Evolutionary conservation across 2,797 vertebrate species (phyloP).

Genomic region (Takifugu ocellatus): DNA sequence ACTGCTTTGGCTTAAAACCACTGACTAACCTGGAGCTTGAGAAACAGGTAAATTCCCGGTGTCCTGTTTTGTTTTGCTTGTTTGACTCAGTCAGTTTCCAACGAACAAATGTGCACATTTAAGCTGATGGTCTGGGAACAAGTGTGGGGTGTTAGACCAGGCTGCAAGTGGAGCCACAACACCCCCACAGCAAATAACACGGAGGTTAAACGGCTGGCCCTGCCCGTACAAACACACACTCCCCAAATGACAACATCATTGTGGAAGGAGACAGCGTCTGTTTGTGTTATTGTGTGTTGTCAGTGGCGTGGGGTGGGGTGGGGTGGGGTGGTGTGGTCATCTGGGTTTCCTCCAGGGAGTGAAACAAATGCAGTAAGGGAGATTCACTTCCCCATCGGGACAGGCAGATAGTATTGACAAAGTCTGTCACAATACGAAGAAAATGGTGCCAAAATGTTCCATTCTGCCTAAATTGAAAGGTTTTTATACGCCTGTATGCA

Average conservation of each 20-base stretch:
- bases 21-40: too few species aligned
- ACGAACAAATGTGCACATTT: conserved; percentile 22
- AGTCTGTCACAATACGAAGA: conserved; percentile 49
- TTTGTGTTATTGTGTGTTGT: conserved; percentile 20
- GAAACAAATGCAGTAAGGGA: conserved; percentile 56
- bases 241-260: conserved; percentile 55
- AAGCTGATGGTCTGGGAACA: conserved; percentile 44
- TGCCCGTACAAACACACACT: conserved; percentile 47
- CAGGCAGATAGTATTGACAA: conserved; percentile 68
- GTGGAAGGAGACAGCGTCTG: conserved; percentile 35
- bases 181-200: conserved; percentile 55
- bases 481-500: not conserved
- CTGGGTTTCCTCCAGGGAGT: conserved; percentile 55
- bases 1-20: too few species aligned
- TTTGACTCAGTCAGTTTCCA: too few species aligned
- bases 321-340: conserved; percentile 26
- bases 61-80: too few species aligned
- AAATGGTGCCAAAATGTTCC: conserved; percentile 23
- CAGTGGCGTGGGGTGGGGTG: conserved; percentile 30
- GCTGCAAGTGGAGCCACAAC: conserved; percentile 54
- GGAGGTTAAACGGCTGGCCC: conserved; percentile 44
- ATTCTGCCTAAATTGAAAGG: not conserved
- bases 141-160: conserved; percentile 34
- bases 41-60: too few species aligned
- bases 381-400: conserved; percentile 59